A percentile compares a stretch with the other conserved stretches of the same genome.
Evolutionary conservation across 2,113 vertebrate species (phyloP).

Genomic region (Gambusia affinis): DNA sequence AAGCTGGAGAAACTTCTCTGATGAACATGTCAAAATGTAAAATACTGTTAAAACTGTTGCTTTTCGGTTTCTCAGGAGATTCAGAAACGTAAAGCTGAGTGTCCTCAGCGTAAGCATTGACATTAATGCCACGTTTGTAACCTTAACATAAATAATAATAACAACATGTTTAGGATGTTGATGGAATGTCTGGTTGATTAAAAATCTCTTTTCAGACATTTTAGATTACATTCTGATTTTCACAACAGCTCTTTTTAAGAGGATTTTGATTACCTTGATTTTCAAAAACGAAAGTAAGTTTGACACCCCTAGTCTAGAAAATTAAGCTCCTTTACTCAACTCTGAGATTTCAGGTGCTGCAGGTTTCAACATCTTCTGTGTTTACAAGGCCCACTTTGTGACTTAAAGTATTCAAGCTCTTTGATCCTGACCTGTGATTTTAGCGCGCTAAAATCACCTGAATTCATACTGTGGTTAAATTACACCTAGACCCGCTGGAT

Average conservation of each 20-base stretch:
- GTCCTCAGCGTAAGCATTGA: background rate
- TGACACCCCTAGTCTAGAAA: no score
- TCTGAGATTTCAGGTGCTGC: background rate
- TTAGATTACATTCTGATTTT: no score
- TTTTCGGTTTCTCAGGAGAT: background rate
- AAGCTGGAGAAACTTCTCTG: background rate
- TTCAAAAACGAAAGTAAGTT: no score
- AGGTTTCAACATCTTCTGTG: background rate
- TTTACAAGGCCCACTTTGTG: background rate
- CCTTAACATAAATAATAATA: background rate
- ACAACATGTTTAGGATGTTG: background rate
- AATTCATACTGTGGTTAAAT: background rate
- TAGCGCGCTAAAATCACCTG: background rate
- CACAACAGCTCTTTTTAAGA: no score
- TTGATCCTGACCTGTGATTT: background rate
- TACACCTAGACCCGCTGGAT: background rate
- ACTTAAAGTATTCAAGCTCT: background rate
- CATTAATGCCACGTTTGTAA: background rate
- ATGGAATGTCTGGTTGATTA: background rate
- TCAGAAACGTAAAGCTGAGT: background rate
- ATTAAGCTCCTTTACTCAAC: no score
- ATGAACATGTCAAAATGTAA: background rate
- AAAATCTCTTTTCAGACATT: background rate
- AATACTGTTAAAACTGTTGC: background rate
- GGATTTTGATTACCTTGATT: no score